Evolutionary conservation across 2,888 invertebrate species (phyloP).

Genomic region (Dioctria rufipes): DNA sequence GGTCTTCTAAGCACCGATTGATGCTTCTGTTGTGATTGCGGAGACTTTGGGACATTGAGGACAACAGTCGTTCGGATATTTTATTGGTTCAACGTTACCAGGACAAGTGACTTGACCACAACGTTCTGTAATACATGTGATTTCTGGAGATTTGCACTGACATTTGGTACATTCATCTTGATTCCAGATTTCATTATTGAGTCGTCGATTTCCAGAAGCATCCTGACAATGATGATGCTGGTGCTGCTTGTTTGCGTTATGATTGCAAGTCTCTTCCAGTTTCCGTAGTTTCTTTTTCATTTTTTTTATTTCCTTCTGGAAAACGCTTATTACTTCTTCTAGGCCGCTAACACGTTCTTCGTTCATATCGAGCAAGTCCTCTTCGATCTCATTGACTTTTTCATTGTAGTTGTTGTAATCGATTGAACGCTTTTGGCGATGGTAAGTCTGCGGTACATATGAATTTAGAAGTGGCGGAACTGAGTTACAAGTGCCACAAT

Average conservation of each 20-base stretch:
- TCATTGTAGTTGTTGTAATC: conserved; percentile 49
- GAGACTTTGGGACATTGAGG: conserved; percentile 67
- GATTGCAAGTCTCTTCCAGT: conserved; percentile 68
- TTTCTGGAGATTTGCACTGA: conserved; percentile 71
- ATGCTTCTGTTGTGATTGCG: conserved; percentile 57
- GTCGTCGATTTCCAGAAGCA: conserved; percentile 68
- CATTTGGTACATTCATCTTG: conserved; percentile 73
- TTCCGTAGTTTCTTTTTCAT: conserved; percentile 72
- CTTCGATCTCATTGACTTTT: conserved; percentile 61
- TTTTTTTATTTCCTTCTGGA: conserved; percentile 73
- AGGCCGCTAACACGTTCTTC: conserved; percentile 73
- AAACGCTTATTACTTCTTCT: conserved; percentile 73
- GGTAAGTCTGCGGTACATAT: conserved; percentile 67
- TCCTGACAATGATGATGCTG: conserved; percentile 70
- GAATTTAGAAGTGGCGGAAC: conserved; percentile 66
- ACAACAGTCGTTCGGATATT: conserved; percentile 71
- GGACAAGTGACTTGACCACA: conserved; percentile 70
- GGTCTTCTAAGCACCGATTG: neutral
- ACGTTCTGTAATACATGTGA: conserved; percentile 71
- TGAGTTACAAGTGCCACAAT: conserved; percentile 78
- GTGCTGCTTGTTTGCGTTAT: conserved; percentile 59
- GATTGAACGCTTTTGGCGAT: conserved; percentile 64
- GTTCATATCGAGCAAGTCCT: conserved; percentile 68
- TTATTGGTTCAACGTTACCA: conserved; percentile 65
- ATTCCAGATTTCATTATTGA: conserved; percentile 72